Base-by-base conservation (phyloP, 2,888 invertebrate species). In the Cheilosia urbana region DNA sequence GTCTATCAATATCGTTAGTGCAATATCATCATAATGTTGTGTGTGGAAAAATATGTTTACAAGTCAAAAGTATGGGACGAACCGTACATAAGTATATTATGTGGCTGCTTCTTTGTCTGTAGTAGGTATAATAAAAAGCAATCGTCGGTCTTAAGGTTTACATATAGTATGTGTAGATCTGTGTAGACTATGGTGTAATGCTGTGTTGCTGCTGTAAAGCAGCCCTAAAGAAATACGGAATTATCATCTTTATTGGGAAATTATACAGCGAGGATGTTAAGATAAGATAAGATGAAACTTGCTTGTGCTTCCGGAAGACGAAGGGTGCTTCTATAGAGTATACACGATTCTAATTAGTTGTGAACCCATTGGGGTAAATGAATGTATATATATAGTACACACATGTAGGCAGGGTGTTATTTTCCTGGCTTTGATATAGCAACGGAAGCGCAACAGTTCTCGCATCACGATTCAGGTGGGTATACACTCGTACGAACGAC, bases 201-300 rank as follows among this genome's bases (percentile, higher is more conserved):
- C 55, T 75, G 55, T 69, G 63, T 76, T 75, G 53, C 63, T 76
- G 71, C 30, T 30, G 30, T 80, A 73, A 63, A 65, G 81, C 51
- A 81, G 76, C 58, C 76, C 69, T 76, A 65, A 81, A 76, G 76
- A 81, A 77, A 78, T 77, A 60, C 71, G 66, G 62, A 77, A 82
- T 82, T 82, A 82, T 82, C 82, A 77, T 82, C 82, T 82, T 82
- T 82, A 82, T 82, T 82, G 66, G 72, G 72, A 82, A 82, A 77
- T 82, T 82, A 82, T 82, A 82, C 82, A 77, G 55, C 77, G 47
- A 72, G 62, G 72, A 77, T 77, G 72, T 40, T 82, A 58, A 72
- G 82, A 82, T 82, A 82, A 82, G 82, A 71, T 76, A 81, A 69
- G 76, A 65, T 76, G 76, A 76, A 60, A 65, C 65, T 76, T 63